Evolutionary conservation across 2,113 vertebrate genomes (phyloP), one percentile per base, ranked within the genome.

Genomic region (Amphiprion percula): DNA sequence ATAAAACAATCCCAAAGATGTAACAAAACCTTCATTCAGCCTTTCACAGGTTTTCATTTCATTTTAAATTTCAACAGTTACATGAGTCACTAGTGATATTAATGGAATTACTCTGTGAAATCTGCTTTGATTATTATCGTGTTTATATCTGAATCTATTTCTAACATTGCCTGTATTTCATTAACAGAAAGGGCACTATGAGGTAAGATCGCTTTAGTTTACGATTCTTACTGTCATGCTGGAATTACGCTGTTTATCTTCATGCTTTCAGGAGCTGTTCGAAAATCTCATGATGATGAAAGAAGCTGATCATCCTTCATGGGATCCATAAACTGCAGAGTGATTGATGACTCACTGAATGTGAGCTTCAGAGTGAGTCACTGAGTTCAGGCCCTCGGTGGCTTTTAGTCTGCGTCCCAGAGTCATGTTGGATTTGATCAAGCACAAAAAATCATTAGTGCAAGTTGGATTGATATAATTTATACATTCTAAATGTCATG

Each of bases 261-360:
- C 23, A n/a, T 54, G 5, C 49, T 63, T 78, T 63, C 50, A 52
- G 28, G 21, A 23, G 59, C 16, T 19, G 5, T 16, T 17, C 50
- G 30, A 5, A 66, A 53, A 68, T 24, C 9, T 19, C 41, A 74
- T 3, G 1, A 50, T 61, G 46, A 82, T 60, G 11, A 64, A 56
- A 56, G 62, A 65, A 4, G 55, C 14, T 37, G 55, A 46, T 82
- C 61, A 39, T 79, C 64, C 33, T 71, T 58, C 39, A 41, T 74
- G 64, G 12, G 23, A 44, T 28, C 26, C 21, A 11, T 46, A 46
- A 6, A 17, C 6, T 19, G 37, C 69, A 55, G 68, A 83, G 5
- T 79, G 71, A 85, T 53, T 10, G 30, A 77, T 84, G 80, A 90
- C 68, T 90, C 84, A 80, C 47, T 74, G 81, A 52, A 62, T 41